Evolutionary conservation across 2,113 vertebrate species (phyloP).

Genomic region (Coptodon rendalli): DNA sequence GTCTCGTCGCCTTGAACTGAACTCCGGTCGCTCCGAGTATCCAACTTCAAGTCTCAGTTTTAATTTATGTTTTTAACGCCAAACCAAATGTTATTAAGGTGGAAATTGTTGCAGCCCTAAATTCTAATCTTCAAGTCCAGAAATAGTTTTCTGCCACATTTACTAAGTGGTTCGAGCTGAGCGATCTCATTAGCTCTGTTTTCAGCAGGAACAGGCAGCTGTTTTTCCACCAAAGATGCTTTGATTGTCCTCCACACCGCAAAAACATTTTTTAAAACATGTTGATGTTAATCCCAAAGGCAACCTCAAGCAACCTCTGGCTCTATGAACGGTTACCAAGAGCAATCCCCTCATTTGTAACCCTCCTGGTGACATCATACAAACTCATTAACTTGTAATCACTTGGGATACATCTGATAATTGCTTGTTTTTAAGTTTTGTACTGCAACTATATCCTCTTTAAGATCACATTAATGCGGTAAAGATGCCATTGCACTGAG

Average conservation of each 20-base stretch:
- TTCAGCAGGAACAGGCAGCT: neutral
- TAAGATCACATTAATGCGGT: neutral
- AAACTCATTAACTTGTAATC: neutral
- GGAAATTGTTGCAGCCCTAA: neutral
- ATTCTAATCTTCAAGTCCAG: neutral
- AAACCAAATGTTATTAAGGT: neutral
- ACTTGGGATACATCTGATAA: neutral
- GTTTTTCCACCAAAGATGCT: neutral
- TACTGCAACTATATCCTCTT: neutral
- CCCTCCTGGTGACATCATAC: neutral
- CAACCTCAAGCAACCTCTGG: neutral
- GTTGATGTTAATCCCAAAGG: neutral
- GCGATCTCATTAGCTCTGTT: neutral
- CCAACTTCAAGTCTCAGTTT: neutral
- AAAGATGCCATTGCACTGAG: neutral
- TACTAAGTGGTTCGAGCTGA: neutral
- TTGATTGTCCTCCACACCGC: neutral
- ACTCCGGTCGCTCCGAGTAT: neutral
- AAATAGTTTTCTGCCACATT: neutral
- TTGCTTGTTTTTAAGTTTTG: neutral
- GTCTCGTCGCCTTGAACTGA: neutral
- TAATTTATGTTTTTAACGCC: neutral
- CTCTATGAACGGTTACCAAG: neutral
- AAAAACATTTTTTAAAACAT: neutral
- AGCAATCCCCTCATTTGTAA: neutral